These are phyloP conservation scores for Sula dactylatra DNA, from an alignment of 2,113 vertebrate genomes.

Conservation along the genomic window DNA sequence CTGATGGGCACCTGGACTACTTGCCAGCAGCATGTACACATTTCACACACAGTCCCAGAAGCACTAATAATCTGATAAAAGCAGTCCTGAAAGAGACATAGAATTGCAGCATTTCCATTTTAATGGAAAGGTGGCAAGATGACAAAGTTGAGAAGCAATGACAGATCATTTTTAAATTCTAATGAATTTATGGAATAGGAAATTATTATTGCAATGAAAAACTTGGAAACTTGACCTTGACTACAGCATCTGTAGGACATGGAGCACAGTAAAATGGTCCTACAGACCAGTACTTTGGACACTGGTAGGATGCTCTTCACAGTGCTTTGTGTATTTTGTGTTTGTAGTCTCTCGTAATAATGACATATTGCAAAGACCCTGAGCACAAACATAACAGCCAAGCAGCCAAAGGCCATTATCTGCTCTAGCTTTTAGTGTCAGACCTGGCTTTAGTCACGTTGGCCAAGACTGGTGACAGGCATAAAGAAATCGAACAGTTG, in stretches of 20 bases:
- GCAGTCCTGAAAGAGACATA: neutral
- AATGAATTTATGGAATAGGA: neutral
- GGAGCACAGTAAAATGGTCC: neutral
- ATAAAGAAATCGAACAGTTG: slow-evolving; percentile 1
- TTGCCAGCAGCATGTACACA: neutral
- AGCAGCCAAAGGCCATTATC: neutral
- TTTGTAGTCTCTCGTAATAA: neutral
- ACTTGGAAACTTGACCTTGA: neutral
- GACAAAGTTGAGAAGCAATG: neutral
- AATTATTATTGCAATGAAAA: neutral
- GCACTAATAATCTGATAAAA: neutral
- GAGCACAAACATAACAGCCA: neutral
- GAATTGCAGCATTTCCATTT: neutral
- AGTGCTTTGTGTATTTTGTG: neutral
- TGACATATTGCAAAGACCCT: neutral
- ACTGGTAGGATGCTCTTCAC: neutral
- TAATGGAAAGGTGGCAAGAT: neutral
- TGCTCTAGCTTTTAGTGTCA: neutral
- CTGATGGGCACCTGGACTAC: neutral
- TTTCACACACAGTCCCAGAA: neutral
- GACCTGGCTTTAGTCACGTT: neutral
- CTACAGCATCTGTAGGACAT: neutral
- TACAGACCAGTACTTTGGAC: neutral
- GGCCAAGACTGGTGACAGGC: neutral
- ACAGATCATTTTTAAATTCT: neutral